Evolutionary conservation across 2,113 vertebrate species (phyloP).

Genomic region (Scopus umbretta): DNA sequence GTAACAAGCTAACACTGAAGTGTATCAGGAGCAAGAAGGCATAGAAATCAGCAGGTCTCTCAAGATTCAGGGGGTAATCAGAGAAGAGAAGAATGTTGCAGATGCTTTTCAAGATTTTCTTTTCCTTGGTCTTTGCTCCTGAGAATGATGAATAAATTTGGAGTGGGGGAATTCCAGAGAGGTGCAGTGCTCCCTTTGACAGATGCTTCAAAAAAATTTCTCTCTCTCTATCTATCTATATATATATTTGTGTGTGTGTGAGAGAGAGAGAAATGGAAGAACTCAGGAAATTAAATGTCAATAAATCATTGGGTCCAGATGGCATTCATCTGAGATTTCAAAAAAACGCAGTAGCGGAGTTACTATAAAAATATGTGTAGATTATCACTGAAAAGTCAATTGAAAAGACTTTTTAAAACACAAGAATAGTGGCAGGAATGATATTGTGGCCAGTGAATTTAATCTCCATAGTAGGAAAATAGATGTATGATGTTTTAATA

Average conservation of each 20-base stretch:
- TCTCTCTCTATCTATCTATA: neutral
- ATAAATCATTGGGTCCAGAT: constrained; percentile 24
- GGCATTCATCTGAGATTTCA: neutral
- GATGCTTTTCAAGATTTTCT: neutral
- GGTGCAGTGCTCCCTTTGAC: neutral
- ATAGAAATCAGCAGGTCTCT: neutral
- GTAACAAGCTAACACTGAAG: neutral
- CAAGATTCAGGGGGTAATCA: neutral
- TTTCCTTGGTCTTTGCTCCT: neutral
- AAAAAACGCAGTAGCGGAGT: neutral
- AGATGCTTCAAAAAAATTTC: neutral
- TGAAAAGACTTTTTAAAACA: neutral
- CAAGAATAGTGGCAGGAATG: neutral
- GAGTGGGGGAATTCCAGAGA: neutral
- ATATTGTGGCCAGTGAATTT: neutral
- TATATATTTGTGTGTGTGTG: neutral
- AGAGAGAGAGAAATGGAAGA: neutral
- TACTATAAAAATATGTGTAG: constrained; percentile 13
- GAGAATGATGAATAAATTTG: neutral
- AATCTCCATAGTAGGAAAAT: neutral
- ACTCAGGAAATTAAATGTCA: constrained; percentile 48
- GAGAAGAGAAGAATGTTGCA: neutral
- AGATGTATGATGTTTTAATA: neutral
- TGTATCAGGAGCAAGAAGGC: neutral
- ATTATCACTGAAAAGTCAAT: constrained; percentile 5